phyloP scores from a whole-genome alignment of 2,797 vertebrate genomes.

The Morelia viridis region DNA sequence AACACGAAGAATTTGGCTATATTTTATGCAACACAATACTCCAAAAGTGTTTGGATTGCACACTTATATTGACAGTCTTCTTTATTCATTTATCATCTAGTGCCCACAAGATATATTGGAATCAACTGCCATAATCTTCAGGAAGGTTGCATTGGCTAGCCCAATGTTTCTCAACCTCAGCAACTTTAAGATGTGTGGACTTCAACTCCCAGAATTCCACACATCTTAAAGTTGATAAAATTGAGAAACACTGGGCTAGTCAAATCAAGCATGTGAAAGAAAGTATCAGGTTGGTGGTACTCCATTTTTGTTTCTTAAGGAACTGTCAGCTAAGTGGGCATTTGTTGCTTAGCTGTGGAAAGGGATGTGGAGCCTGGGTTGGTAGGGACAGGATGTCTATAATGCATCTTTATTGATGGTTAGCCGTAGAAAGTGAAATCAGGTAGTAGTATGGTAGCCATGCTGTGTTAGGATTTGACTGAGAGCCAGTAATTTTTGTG shows the following conservation, averaged over 20 bases:
- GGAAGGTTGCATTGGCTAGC: not conserved
- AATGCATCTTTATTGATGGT: not conserved
- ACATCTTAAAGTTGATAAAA: too few relatives aligned
- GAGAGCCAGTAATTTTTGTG: not conserved
- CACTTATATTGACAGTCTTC: accelerated
- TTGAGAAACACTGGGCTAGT: too few relatives aligned
- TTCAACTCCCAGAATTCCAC: too few relatives aligned
- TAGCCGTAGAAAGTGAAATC: not conserved
- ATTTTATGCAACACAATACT: not conserved
- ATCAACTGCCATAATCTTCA: not conserved
- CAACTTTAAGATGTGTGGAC: too few relatives aligned
- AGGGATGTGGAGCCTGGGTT: not conserved
- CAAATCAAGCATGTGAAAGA: not conserved
- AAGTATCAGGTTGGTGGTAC: not conserved
- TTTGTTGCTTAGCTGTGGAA: accelerated
- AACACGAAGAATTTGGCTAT: not conserved
- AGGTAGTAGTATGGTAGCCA: not conserved
- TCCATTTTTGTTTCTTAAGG: not conserved
- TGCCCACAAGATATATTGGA: not conserved
- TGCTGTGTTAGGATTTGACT: not conserved
- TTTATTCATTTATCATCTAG: accelerated
- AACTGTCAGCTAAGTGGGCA: not conserved
- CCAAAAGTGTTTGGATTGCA: not conserved
- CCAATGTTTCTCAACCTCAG: too few relatives aligned
- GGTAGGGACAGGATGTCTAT: not conserved